These are phyloP conservation scores for Tenualosa thibaudeaui DNA, from an alignment of 2,797 vertebrate genomes.

Conservation along the genomic window DNA sequence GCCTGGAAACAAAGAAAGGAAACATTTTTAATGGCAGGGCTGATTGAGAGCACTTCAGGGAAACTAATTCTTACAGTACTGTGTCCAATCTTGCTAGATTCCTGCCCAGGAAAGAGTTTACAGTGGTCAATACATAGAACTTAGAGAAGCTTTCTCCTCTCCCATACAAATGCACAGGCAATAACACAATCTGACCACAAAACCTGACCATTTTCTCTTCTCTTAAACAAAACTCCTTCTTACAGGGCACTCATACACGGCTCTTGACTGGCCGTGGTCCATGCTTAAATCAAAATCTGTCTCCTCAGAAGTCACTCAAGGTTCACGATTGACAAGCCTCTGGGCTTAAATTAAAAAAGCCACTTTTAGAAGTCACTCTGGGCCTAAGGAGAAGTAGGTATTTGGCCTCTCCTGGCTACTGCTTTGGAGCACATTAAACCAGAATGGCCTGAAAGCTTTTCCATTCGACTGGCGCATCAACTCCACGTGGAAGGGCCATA, in stretches of 20 bases:
- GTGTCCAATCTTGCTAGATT: neutral
- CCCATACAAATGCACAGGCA: neutral
- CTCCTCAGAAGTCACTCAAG: constrained; percentile 22
- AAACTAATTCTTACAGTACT: neutral
- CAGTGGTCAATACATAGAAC: neutral
- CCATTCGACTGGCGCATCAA: neutral
- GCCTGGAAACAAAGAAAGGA: constrained; percentile 65
- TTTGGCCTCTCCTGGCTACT: constrained; percentile 14
- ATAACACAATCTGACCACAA: constrained; percentile 8
- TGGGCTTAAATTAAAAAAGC: neutral
- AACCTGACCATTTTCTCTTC: neutral
- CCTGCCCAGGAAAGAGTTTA: neutral
- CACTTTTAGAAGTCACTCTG: constrained; percentile 15
- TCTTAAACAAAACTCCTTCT: neutral
- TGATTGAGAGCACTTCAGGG: neutral
- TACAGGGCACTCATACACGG: neutral
- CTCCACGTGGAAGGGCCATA: neutral
- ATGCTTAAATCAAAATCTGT: neutral
- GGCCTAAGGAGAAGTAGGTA: constrained; percentile 21
- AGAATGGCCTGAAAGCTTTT: constrained; percentile 34
- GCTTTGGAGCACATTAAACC: constrained; percentile 24
- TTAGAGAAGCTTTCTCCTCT: neutral
- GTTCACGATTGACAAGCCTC: neutral
- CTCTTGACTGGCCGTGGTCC: neutral
- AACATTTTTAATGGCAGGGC: neutral